Evolutionary conservation across 1,140 invertebrate species (phyloP).

Genomic region (Cardiocondyla obscurior): DNA sequence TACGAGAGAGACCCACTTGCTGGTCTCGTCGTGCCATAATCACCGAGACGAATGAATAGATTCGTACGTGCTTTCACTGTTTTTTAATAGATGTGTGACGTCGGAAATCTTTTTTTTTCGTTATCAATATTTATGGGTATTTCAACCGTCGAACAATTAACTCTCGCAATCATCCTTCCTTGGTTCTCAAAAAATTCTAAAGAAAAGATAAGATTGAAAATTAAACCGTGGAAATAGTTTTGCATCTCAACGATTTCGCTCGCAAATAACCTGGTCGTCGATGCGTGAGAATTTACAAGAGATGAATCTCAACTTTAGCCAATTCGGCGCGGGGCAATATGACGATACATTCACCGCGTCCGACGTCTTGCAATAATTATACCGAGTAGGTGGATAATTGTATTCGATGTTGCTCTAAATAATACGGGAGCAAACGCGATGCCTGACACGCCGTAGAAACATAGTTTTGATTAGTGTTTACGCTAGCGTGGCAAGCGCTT

Average conservation of each 20-base stretch:
- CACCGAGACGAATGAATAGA: constrained; percentile 9
- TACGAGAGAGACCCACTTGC: not conserved
- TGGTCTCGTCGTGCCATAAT: constrained; percentile 22
- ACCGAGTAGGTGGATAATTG: constrained; percentile 25
- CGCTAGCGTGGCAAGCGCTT: constrained; percentile 24
- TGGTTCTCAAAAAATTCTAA: not conserved
- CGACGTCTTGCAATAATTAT: constrained; percentile 35
- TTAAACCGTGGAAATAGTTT: not conserved
- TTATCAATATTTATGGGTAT: constrained; percentile 7
- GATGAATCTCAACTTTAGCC: constrained; percentile 40
- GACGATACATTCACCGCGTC: constrained; percentile 36
- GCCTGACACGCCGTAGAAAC: constrained; percentile 43
- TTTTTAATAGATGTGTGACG: not conserved
- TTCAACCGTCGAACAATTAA: not conserved
- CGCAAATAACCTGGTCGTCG: constrained; percentile 1
- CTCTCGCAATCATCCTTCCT: not conserved
- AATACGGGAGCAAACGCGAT: constrained; percentile 17
- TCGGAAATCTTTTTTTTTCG: not conserved
- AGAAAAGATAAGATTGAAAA: not conserved
- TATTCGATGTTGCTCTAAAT: constrained; percentile 33
- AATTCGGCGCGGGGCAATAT: not conserved
- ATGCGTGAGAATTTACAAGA: not conserved
- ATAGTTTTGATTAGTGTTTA: constrained; percentile 55
- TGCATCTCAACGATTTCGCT: constrained; percentile 30
- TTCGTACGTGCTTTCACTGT: not conserved